Evolutionary conservation across 2,113 vertebrate genomes (phyloP), one percentile per base, ranked within the genome.

Genomic region (Gopherus evgoodei): DNA sequence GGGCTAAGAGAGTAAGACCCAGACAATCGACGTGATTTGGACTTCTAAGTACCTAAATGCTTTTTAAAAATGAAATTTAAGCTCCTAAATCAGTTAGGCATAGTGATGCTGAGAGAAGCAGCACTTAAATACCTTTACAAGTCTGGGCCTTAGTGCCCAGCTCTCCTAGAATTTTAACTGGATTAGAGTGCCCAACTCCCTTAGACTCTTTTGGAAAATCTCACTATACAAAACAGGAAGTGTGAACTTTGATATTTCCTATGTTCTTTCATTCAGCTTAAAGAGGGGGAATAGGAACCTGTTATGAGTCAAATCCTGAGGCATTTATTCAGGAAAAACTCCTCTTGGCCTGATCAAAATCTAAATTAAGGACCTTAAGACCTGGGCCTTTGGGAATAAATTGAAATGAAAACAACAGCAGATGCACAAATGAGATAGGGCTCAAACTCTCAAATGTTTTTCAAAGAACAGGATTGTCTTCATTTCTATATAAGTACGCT

Each of bases 381-480:
- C 27, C 44, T 81, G 22, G 21, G 72, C 81, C 25, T 85, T 47
- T 80, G 59, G n/a, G 72, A 93, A 69, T 72, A 85, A 89, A 83
- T 24, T 47, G 4, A 88, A 90, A 72, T 90, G 47, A 76, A 92
- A 95, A 57, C 27, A 89, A 84, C 21, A 12, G 9, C 49, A 85
- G 21, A 85, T 87, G 88, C 93, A 87, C 59, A 86, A 93, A 96
- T 83, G 88, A 91, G 92, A 59, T 86, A 93, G 93, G 88, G 62
- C 88, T 91, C 62, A 65, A 8, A 25, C 6, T 83, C 53, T 87
- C 72, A 89, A 79, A 88, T 47, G n/a, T 56, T 11, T 95, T 91
- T 95, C 92, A 89, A 90, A 53, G 35, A 89, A 88, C 91, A 94
- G 76, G n/a, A 84, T 79, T 53, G 17, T 56, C 87, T 87, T 82